Conservation (phyloP, 2,888 invertebrate genomes). For the Ophion costatus region DNA sequence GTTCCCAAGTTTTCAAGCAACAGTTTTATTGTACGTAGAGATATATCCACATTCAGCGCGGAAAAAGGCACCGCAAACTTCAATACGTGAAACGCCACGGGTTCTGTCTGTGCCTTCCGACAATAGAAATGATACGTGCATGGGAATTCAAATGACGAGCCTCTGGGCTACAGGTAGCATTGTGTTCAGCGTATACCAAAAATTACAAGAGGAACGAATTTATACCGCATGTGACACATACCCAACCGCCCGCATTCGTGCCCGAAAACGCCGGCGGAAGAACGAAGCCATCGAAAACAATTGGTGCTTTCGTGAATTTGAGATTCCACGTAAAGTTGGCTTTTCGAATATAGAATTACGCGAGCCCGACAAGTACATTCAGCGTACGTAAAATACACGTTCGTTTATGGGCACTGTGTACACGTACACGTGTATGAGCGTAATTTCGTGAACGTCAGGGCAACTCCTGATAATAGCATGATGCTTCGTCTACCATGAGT, state of each 20-base stretch:
- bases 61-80: not conserved
- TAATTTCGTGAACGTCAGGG: slow-evolving; percentile 6
- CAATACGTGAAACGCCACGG: not conserved
- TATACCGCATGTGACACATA: not conserved
- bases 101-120: not conserved
- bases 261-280: not conserved
- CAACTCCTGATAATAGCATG: slow-evolving; percentile 25
- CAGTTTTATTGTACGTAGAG: too few relatives aligned
- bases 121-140: slow-evolving; percentile 1
- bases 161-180: slow-evolving; percentile 8
- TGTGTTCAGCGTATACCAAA: slow-evolving; percentile 4
- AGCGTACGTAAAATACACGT: not conserved
- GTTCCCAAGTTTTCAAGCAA: too few relatives aligned
- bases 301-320: too few relatives aligned
- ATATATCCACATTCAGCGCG: not conserved
- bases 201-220: slow-evolving; percentile 9
- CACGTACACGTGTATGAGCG: not conserved
- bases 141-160: not conserved
- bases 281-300: too few relatives aligned
- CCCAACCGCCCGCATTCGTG: not conserved
- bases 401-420: too few relatives aligned
- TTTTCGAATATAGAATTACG: not conserved
- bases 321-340: not conserved
- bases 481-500: slow-evolving; percentile 21
- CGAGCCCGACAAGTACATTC: not conserved